Evolutionary conservation across 2,113 vertebrate species (phyloP), one percentile per base, ranked within the genome.

Genomic region (Periophthalmus modestus): DNA sequence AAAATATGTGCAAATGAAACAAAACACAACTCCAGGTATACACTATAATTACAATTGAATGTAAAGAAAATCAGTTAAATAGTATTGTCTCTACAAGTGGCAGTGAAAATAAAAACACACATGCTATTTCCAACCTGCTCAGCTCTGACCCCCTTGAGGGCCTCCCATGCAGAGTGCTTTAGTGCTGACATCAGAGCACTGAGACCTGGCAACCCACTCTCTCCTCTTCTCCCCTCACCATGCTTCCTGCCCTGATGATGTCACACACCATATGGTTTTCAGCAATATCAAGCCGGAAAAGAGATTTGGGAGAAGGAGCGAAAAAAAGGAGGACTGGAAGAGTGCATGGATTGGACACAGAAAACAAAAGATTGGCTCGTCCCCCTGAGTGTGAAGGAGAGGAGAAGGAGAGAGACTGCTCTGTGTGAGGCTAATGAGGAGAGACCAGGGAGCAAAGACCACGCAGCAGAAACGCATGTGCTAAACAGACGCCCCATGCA

Each of bases 211-310:
- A 91, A 89, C 85, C 88, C 89, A 86, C 77, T 91, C 89, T 77
- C 86, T 88, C 82, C 69, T 69, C 85, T 77, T 75, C 87, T 89
- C 87, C 81, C 87, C 84, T 91, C 85, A 88, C 87, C 77, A 79
- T 78, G 91, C 93, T 93, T 94, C 92, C 93, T 94, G 91, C 88
- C 92, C 88, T 89, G 88, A 91, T 94, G 93, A 94, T 94, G 94
- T 94, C 94, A 94, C 94, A 83, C 90, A 46, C 88, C 94, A 94
- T 94, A 93, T 94, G 94, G 94, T 93, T 94, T 94, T 93, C 91
- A 93, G 92, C 75, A 92, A 83, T 85, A 91, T 92, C 89, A 86
- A 92, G 89, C 90, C 90, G 92, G 93, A 93, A 94, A 93, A 93
- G 92, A 90, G 91, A 94, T 94, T 94, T 92, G 91, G 77, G 81